A percentile compares a stretch with the other conserved stretches of the same genome.
phyloP scores from a whole-genome alignment of 35 echinoderm and acorn worm species.

The Amphiura filiformis region DNA sequence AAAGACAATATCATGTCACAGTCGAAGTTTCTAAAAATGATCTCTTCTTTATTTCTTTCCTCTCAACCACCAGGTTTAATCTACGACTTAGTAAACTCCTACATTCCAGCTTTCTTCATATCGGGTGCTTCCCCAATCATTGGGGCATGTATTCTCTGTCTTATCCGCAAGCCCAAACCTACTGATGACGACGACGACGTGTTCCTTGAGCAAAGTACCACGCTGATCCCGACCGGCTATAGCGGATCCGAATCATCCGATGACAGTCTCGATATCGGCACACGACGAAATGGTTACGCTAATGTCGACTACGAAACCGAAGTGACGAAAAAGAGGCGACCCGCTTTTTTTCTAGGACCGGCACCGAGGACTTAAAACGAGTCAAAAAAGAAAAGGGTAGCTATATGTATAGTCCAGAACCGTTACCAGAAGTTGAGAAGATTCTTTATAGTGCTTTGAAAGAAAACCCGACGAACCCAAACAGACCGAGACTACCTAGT shows the following conservation, averaged over 20 bases:
- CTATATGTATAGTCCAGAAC: neutral
- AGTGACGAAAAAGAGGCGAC: neutral
- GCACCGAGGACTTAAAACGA: neutral
- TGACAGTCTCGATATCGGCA: neutral
- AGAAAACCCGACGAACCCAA: neutral
- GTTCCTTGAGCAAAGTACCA: neutral
- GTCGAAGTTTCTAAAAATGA: no score
- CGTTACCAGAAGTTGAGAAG: neutral
- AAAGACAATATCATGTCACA: no score
- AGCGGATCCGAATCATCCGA: neutral
- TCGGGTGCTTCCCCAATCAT: slow-evolving; percentile 83
- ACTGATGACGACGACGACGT: slow-evolving; percentile 25
- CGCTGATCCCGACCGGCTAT: neutral
- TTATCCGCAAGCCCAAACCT: slow-evolving; percentile 23
- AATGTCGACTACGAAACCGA: no score
- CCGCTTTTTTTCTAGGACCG: neutral
- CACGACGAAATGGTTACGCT: neutral
- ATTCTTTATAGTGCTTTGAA: neutral
- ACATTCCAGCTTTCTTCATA: slow-evolving; percentile 69
- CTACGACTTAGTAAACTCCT: slow-evolving; percentile 56
- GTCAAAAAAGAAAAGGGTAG: neutral
- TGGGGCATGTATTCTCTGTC: slow-evolving; percentile 72
- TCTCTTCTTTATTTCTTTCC: no score
- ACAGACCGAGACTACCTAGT: neutral
- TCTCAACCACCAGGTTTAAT: slow-evolving; percentile 80